Evolutionary conservation across 2,797 vertebrate species (phyloP).

Genomic region (Cryptoprocta ferox): DNA sequence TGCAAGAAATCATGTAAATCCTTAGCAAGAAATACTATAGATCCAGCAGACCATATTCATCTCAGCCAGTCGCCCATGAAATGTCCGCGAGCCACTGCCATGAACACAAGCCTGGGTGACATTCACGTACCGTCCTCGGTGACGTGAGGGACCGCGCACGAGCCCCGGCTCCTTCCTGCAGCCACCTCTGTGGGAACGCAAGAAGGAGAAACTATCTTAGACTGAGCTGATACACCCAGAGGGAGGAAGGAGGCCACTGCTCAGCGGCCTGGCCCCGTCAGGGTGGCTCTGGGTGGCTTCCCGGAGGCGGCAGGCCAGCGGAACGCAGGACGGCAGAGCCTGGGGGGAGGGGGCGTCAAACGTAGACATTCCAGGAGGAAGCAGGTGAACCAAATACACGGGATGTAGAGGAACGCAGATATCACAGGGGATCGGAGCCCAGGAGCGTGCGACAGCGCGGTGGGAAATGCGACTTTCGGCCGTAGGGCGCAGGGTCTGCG

Average conservation of each 20-base stretch:
- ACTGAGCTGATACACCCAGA: not conserved
- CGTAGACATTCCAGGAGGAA: not conserved
- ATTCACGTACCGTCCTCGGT: not conserved
- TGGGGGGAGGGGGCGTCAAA: not conserved
- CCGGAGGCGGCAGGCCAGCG: not conserved
- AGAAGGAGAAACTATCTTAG: too few relatives aligned
- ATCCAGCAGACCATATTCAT: not conserved
- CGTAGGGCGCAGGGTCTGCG: not conserved
- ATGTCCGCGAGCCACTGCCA: not conserved
- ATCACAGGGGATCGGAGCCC: not conserved
- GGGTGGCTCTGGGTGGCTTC: not conserved
- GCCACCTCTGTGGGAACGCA: too few relatives aligned
- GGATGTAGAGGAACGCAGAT: not conserved
- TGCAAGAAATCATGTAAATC: not conserved
- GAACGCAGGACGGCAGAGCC: not conserved
- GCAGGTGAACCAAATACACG: not conserved
- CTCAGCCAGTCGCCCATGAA: not conserved
- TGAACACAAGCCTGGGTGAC: too few relatives aligned
- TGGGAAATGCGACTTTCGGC: fast-evolving
- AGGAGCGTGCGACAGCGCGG: fast-evolving
- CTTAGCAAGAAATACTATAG: not conserved
- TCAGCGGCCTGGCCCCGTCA: not conserved
- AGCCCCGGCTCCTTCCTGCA: not conserved
- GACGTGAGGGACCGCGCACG: fast-evolving
- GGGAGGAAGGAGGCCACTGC: too few relatives aligned